Evolutionary conservation across 2,888 invertebrate species (phyloP).

Genomic region (Leptinotarsa peninsularis): DNA sequence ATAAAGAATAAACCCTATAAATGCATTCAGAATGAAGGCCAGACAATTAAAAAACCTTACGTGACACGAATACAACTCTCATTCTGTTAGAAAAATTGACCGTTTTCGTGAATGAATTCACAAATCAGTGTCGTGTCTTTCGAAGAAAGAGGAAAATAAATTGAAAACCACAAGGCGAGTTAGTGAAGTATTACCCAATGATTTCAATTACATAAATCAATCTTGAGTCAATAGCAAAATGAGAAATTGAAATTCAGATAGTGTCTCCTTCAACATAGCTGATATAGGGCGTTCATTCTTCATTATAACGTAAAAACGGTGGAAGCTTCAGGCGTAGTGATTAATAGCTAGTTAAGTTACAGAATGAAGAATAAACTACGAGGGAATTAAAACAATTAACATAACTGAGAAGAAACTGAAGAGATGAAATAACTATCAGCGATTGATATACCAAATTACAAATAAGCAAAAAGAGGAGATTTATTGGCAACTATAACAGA

Average conservation of each 20-base stretch:
- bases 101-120: background rate
- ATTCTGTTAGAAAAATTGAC: background rate
- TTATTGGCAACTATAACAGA: no score
- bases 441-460: no score
- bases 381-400: background rate
- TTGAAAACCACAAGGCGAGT: conserved; percentile 2
- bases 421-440: no score
- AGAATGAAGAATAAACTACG: background rate
- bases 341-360: background rate
- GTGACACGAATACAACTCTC: background rate
- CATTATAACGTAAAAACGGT: background rate
- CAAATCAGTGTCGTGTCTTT: conserved; percentile 1
- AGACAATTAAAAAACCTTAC: background rate
- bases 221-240: conserved; percentile 5
- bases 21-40: background rate
- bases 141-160: background rate
- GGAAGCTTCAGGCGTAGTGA: conserved; percentile 1
- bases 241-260: conserved; percentile 3
- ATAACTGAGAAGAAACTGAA: background rate
- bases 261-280: conserved; percentile 5
- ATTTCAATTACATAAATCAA: conserved; percentile 10
- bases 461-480: no score
- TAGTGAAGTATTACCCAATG: background rate
- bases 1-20: background rate
- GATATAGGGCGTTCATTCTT: conserved; percentile 1